A percentile compares a stretch with the other conserved stretches of the same genome.
phyloP scores from a whole-genome alignment of 2,888 invertebrate species.

The Scaptomyza parva region DNA sequence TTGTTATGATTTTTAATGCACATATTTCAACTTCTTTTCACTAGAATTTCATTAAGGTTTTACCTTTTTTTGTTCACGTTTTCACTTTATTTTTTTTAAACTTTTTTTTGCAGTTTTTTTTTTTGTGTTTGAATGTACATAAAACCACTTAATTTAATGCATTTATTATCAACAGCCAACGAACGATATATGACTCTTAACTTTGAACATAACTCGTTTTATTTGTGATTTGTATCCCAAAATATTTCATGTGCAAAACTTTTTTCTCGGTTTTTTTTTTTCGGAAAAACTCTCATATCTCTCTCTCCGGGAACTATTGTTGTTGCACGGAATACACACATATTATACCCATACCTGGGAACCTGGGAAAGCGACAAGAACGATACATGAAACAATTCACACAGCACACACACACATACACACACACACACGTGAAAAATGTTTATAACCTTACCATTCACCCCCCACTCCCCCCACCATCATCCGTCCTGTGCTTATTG shows the following conservation, averaged over 20 bases:
- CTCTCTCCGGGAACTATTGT: constrained; percentile 54
- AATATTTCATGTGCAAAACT: constrained; percentile 54
- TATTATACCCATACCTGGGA: constrained; percentile 32
- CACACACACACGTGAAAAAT: constrained; percentile 55
- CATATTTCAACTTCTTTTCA: background rate
- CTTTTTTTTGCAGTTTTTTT: background rate
- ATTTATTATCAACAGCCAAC: constrained; percentile 30
- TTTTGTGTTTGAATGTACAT: background rate
- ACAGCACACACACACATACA: constrained; percentile 26
- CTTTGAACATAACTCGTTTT: constrained; percentile 47
- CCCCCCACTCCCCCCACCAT: background rate
- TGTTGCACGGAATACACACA: constrained; percentile 38
- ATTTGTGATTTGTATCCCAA: constrained; percentile 55
- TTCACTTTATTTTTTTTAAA: too few relatives aligned
- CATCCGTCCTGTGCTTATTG: constrained; percentile 30
- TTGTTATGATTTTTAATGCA: background rate
- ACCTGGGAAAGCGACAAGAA: constrained; percentile 19
- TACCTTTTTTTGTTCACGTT: background rate
- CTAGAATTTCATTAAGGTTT: background rate
- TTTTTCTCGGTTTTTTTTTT: constrained; percentile 24
- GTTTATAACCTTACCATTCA: too few relatives aligned
- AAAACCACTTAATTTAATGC: constrained; percentile 34
- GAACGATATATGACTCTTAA: constrained; percentile 38
- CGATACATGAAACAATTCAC: constrained; percentile 59
- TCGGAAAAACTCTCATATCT: constrained; percentile 66